Percentiles rank a stretch among this genome's conserved stretches.
These are phyloP conservation scores for Naja naja DNA, from an alignment of 2,113 vertebrate genomes.

Conservation along the genomic window DNA sequence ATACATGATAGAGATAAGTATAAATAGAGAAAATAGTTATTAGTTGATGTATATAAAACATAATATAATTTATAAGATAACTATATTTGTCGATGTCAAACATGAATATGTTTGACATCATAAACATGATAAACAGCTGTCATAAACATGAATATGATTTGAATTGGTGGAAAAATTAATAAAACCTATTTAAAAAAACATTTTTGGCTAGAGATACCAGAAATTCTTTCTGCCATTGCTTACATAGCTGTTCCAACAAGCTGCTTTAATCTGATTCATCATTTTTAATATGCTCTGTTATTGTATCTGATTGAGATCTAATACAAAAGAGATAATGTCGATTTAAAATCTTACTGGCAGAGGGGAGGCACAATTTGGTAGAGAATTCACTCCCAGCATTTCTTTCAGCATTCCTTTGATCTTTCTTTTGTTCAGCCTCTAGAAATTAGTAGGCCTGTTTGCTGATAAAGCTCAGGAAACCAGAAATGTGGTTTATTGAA, in stretches of 20 bases:
- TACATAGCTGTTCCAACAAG: not conserved
- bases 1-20: too few species aligned
- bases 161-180: too few species aligned
- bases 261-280: not conserved
- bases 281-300: not conserved
- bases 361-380: not conserved
- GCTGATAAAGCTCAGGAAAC: not conserved
- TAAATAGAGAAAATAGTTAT: too few species aligned
- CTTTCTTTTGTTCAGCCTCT: not conserved
- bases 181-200: too few species aligned
- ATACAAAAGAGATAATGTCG: not conserved
- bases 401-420: not conserved
- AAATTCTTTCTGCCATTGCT: not conserved
- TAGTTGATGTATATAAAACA: too few species aligned
- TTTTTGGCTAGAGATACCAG: not conserved
- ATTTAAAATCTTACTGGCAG: not conserved
- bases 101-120: too few species aligned
- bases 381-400: not conserved
- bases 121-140: too few species aligned
- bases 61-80: too few species aligned
- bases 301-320: not conserved
- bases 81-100: too few species aligned
- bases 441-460: not conserved
- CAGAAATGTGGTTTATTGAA: not conserved
- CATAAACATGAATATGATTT: too few species aligned